A percentile compares a stretch with the other conserved stretches of the same genome.
Conservation (phyloP, 2,113 vertebrate genomes). For the Camelus dromedarius region DNA sequence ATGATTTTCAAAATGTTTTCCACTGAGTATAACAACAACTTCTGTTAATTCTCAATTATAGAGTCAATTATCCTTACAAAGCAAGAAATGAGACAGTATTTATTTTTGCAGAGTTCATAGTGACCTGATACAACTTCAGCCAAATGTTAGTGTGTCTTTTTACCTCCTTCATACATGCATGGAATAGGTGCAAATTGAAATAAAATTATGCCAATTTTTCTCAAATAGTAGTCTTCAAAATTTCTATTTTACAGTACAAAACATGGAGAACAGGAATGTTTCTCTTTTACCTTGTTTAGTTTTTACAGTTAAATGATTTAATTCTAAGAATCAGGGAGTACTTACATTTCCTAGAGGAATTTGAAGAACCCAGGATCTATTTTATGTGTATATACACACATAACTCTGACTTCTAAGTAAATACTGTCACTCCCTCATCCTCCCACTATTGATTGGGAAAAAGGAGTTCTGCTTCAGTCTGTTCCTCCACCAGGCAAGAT, state of each 20-base stretch:
- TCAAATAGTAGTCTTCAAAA: constrained; percentile 49
- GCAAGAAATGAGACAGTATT: constrained; percentile 1
- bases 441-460: background rate
- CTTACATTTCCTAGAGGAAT: background rate
- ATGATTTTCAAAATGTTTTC: background rate
- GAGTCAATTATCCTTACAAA: background rate
- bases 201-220: constrained; percentile 27
- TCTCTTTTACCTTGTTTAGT: constrained; percentile 42
- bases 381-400: background rate
- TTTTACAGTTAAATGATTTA: constrained; percentile 37
- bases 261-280: background rate
- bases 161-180: background rate
- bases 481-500: background rate
- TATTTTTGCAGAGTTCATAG: constrained; percentile 63
- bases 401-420: background rate
- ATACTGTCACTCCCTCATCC: background rate
- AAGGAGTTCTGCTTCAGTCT: background rate
- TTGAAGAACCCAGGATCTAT: background rate
- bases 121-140: constrained; percentile 60
- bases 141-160: constrained; percentile 17
- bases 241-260: background rate
- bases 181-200: constrained; percentile 44
- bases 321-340: background rate
- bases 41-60: constrained; percentile 36
- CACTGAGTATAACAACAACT: constrained; percentile 33